phyloP scores from a whole-genome alignment of 2,888 invertebrate species.

The Clistopyga incitator region DNA sequence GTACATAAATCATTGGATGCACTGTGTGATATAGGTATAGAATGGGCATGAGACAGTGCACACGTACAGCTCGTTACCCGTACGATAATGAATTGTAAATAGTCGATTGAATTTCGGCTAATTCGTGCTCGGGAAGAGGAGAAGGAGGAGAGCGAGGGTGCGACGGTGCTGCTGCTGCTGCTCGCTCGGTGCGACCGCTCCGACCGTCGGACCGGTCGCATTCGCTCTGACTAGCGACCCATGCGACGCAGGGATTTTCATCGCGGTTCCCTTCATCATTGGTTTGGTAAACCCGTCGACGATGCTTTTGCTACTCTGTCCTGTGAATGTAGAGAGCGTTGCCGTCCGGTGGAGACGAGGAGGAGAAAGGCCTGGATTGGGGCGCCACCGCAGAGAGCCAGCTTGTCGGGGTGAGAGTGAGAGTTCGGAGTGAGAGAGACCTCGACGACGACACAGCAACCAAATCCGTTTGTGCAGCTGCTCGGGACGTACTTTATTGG shows the following conservation, averaged over 20 bases:
- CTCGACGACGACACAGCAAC: slow-evolving; percentile 59
- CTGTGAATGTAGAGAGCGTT: not conserved
- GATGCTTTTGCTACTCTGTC: slow-evolving; percentile 27
- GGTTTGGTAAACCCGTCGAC: slow-evolving; percentile 32
- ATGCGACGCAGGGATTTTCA: slow-evolving; percentile 19
- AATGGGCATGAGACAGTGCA: slow-evolving; percentile 13
- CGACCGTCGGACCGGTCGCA: slow-evolving; percentile 6
- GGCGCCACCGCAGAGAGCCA: slow-evolving; percentile 28
- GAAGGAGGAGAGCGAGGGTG: not conserved
- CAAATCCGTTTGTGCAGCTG: slow-evolving; percentile 77
- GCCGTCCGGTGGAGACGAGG: slow-evolving; percentile 15
- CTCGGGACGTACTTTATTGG: slow-evolving; percentile 81
- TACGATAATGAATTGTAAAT: slow-evolving; percentile 67
- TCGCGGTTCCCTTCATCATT: slow-evolving; percentile 47
- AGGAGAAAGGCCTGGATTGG: not conserved
- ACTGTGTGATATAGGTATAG: not conserved
- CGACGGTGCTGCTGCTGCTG: not conserved
- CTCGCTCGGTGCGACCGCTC: slow-evolving; percentile 6
- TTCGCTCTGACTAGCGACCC: slow-evolving; percentile 26
- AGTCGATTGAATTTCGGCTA: slow-evolving; percentile 66
- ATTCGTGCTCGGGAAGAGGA: slow-evolving; percentile 40
- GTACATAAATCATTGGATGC: slow-evolving; percentile 42
- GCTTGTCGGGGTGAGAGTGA: not conserved
- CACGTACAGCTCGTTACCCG: slow-evolving; percentile 56
- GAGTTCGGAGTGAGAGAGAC: too few species aligned